Conservation (phyloP, 2,113 vertebrate genomes). For the Struthio camelus region DNA sequence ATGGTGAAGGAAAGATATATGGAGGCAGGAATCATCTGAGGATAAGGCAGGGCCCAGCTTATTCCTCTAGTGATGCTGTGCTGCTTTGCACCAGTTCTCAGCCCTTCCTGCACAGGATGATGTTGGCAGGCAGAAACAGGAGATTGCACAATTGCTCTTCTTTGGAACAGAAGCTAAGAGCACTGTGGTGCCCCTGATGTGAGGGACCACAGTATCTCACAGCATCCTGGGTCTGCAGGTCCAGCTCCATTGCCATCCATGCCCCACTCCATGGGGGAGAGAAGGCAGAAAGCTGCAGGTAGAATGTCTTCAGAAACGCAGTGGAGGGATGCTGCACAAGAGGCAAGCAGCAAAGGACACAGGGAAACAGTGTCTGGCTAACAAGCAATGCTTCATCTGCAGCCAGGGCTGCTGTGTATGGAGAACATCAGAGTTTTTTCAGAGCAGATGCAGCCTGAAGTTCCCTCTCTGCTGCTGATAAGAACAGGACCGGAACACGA, state of each 20-base stretch:
- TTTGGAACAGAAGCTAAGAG: background rate
- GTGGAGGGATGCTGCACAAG: rapidly evolving
- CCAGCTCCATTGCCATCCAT: background rate
- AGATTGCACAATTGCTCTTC: background rate
- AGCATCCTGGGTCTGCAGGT: background rate
- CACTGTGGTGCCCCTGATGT: rapidly evolving
- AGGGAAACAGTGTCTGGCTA: background rate
- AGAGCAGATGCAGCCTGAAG: too few species aligned
- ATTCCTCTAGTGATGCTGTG: background rate
- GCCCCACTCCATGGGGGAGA: background rate
- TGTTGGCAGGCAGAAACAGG: background rate
- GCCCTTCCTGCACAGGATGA: background rate
- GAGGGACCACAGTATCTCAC: background rate
- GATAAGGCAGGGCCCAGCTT: background rate
- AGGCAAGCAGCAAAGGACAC: rapidly evolving
- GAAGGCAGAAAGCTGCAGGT: background rate
- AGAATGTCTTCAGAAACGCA: background rate
- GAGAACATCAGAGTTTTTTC: too few species aligned
- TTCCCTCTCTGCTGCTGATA: background rate
- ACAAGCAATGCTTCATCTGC: background rate
- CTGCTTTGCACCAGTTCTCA: background rate
- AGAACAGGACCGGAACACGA: background rate
- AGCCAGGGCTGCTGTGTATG: background rate
- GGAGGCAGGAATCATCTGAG: background rate
- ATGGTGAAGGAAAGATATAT: background rate